Evolutionary conservation across 2,797 vertebrate species (phyloP), one percentile per base, ranked within the genome.

Genomic region (Sciurus carolinensis): DNA sequence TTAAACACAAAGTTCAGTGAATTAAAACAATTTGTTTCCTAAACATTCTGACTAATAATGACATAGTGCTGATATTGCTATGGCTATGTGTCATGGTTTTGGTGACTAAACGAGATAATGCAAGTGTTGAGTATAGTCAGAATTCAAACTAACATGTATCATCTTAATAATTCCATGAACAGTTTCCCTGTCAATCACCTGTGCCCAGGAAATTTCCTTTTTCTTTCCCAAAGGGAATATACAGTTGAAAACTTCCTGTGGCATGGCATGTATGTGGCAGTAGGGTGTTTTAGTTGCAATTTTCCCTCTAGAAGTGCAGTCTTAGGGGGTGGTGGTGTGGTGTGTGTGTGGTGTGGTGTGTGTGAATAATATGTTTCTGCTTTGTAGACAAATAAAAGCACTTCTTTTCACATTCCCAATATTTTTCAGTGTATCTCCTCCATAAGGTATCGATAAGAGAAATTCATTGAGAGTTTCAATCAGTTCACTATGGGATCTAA

Each of bases 101-200:
- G 11, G 14, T 10, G 66, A 57, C 57, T 54, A 2, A 22, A 1
- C 10, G 2, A 44, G 30, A 30, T 4, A 10, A 3, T 1, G 4
- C 4, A 17, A 1, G 0, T 33, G 54, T 54, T 22, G 1, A 2
- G 17, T 7, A n/a, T 15, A n/a, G 42, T 2, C 28, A 62, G n/a
- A 50, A 1, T 10, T 28, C 36, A 1, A 1, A 14, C 11, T 15
- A 9, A 5, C 18, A 0, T 1, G 28, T 15, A 10, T 7, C 12
- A 4, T 26, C 33, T 4, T 15, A 11, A 9, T 26, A 14, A 42
- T 28, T 39, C 50, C 44, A 0, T 1, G 8, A 42, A 36, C 13
- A 15, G 2, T 5, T 12, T 44, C 64, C 71, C 12, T 12, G 36
- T 62, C 71, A 26, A 17, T 24, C 42, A 18, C 15, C 26, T 4